These are phyloP conservation scores for Andrena cerasifolii DNA, from an alignment of 1,140 invertebrate species.

Conservation along the genomic window DNA sequence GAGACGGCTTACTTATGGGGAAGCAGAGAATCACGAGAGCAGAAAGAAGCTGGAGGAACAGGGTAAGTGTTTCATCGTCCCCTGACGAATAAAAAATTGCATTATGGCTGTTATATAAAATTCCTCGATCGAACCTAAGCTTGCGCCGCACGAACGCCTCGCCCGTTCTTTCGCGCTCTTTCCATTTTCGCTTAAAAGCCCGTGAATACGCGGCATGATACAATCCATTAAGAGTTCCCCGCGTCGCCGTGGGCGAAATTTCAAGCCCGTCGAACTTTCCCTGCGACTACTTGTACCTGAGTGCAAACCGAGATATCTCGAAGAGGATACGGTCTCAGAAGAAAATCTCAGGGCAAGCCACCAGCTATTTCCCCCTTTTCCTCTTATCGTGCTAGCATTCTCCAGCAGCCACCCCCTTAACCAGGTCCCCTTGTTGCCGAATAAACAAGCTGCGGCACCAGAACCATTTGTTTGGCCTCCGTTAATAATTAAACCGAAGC, in stretches of 20 bases:
- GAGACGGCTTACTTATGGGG: no score
- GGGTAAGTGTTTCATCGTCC: neutral
- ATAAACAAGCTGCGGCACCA: no score
- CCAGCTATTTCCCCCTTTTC: constrained; percentile 45
- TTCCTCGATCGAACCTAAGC: constrained; percentile 18
- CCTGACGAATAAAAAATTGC: no score
- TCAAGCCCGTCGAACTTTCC: constrained; percentile 73
- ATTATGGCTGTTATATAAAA: no score
- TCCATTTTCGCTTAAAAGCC: constrained; percentile 61
- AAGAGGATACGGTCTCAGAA: constrained; percentile 16
- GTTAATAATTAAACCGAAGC: no score
- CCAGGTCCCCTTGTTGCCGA: no score
- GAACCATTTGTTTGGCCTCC: no score
- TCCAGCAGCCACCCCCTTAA: neutral
- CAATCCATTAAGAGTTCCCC: constrained; percentile 80
- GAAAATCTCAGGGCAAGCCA: constrained; percentile 52
- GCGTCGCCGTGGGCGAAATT: constrained; percentile 73
- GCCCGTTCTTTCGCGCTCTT: neutral
- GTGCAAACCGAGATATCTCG: constrained; percentile 74
- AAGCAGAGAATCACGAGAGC: no score
- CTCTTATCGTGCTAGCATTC: neutral
- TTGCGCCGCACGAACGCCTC: neutral
- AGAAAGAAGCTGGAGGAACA: no score
- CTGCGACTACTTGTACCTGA: constrained; percentile 65
- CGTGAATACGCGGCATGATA: constrained; percentile 72